A percentile compares a stretch with the other conserved stretches of the same genome.
Conservation (phyloP, 2,888 invertebrate species). For the Crepidodera aurea region DNA sequence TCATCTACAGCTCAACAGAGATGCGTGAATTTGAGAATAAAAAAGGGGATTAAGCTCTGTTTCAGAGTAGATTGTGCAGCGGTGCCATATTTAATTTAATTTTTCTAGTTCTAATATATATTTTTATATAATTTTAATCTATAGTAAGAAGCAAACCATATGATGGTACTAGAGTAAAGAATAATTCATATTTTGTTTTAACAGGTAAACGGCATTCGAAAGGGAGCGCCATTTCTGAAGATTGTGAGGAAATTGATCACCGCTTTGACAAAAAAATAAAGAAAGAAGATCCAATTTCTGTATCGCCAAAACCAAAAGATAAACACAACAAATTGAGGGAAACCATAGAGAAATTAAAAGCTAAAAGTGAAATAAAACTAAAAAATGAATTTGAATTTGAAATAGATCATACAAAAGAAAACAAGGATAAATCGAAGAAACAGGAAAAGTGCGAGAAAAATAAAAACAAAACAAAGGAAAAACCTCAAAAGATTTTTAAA, state of each 20-base stretch:
- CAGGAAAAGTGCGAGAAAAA: conserved; percentile 48
- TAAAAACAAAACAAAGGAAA: conserved; percentile 41
- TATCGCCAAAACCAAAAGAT: conserved; percentile 55
- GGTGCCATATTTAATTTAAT: no score
- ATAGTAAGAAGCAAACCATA: no score
- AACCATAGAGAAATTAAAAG: conserved; percentile 72
- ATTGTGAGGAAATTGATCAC: conserved; percentile 39
- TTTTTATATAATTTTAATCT: no score
- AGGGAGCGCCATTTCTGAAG: conserved; percentile 51
- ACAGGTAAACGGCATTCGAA: conserved; percentile 46
- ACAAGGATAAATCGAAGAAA: conserved; percentile 51
- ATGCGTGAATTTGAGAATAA: no score
- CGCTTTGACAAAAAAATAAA: conserved; percentile 39
- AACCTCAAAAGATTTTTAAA: conserved; percentile 41
- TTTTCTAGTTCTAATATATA: no score
- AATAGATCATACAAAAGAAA: conserved; percentile 53
- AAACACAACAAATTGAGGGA: conserved; percentile 60
- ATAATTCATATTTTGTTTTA: no score
- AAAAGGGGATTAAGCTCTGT: no score
- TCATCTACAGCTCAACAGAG: no score
- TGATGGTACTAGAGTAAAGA: no score
- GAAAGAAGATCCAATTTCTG: conserved; percentile 28
- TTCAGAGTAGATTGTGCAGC: no score
- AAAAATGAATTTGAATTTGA: conserved; percentile 49
- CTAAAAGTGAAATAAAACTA: conserved; percentile 68